phyloP scores from a whole-genome alignment of 2,113 vertebrate species.

The zebrafish (Danio rerio) region GRCz12tu NC_133176.1:11476501-11477000 shows the following conservation, averaged over 20 bases:
- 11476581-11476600: slow-evolving; percentile 55
- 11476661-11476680: slow-evolving; percentile 31
- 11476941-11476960: too few species aligned
- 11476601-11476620: not conserved
- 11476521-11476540: slow-evolving; percentile 47
- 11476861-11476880: not conserved
- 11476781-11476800: slow-evolving; percentile 31
- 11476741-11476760: slow-evolving; percentile 14
- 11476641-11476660: slow-evolving; percentile 51
- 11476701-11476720: not conserved
- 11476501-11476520: slow-evolving; percentile 47
- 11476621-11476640: slow-evolving; percentile 46
- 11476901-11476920: not conserved
- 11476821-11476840: not conserved
- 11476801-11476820: not conserved
- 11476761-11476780: not conserved
- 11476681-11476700: slow-evolving; percentile 15
- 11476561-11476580: slow-evolving; percentile 59
- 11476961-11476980: too few species aligned
- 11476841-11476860: not conserved
- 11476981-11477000: too few species aligned
- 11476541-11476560: slow-evolving; percentile 52
- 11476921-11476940: not conserved
- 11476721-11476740: not conserved
- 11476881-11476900: not conserved